These are phyloP conservation scores for Eulimnadia texana DNA, from an alignment of 1,140 invertebrate genomes.

Conservation along the genomic window DNA sequence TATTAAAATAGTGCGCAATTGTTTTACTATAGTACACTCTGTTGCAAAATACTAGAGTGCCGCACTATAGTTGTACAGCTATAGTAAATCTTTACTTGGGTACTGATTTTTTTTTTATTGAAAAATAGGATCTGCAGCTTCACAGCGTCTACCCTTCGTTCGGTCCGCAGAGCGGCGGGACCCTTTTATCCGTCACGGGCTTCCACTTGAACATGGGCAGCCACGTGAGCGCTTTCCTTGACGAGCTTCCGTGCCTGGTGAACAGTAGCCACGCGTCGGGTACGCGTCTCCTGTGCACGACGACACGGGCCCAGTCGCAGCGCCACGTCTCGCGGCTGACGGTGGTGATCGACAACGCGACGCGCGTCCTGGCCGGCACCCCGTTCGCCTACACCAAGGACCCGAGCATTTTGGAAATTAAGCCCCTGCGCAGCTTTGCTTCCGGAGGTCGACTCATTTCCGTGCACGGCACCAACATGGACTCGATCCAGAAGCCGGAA, in stretches of 20 bases:
- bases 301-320: slow-evolving; percentile 44
- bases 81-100: too few species aligned
- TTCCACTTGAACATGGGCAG: slow-evolving; percentile 88
- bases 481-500: slow-evolving; percentile 78
- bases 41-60: too few species aligned
- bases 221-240: slow-evolving; percentile 67
- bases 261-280: slow-evolving; percentile 79
- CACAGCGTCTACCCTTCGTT: slow-evolving; percentile 63
- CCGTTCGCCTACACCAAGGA: slow-evolving; percentile 82
- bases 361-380: slow-evolving; percentile 46
- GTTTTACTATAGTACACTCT: too few species aligned
- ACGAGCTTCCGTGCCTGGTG: slow-evolving; percentile 73
- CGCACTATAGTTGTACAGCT: too few species aligned
- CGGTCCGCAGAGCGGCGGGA: slow-evolving; percentile 88
- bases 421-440: slow-evolving; percentile 68
- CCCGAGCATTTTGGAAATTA: slow-evolving; percentile 85
- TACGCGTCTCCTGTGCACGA: slow-evolving; percentile 69
- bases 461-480: slow-evolving; percentile 78
- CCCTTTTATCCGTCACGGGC: slow-evolving; percentile 76
- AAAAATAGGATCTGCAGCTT: slow-evolving; percentile 62
- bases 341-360: slow-evolving; percentile 69
- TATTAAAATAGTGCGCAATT: too few species aligned
- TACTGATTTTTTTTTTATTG: too few species aligned
- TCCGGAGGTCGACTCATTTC: slow-evolving; percentile 87
- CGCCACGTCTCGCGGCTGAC: slow-evolving; percentile 43